Evolutionary conservation across 2,888 invertebrate species (phyloP).

Genomic region (Pecten maximus): DNA sequence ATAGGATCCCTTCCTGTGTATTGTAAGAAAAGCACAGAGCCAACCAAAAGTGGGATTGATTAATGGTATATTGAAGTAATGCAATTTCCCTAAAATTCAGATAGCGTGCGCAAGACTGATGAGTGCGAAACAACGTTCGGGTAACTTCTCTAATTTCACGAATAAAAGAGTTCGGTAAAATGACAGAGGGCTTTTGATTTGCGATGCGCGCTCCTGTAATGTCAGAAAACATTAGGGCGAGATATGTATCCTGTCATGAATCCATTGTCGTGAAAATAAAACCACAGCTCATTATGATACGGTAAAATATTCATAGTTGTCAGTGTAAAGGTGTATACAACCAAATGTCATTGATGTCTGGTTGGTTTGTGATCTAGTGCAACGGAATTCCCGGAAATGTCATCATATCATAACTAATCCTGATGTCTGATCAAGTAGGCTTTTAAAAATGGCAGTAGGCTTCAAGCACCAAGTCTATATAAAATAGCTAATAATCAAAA

Average conservation of each 20-base stretch:
- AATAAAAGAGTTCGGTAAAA: constrained; percentile 32
- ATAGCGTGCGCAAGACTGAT: constrained; percentile 23
- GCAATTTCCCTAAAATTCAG: constrained; percentile 38
- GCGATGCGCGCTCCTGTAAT: background rate
- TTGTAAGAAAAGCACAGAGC: constrained; percentile 35
- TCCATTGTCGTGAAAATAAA: constrained; percentile 22
- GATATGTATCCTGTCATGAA: constrained; percentile 28
- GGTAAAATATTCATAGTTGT: constrained; percentile 3
- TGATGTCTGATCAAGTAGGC: background rate
- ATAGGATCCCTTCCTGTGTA: constrained; percentile 30
- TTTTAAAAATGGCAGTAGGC: background rate
- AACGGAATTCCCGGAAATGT: background rate
- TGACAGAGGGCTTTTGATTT: constrained; percentile 35
- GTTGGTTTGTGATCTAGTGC: background rate
- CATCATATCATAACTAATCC: background rate
- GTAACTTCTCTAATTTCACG: constrained; percentile 33
- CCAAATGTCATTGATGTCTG: background rate
- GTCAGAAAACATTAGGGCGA: constrained; percentile 6
- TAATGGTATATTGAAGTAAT: constrained; percentile 36
- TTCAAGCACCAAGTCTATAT: background rate
- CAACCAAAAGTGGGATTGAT: constrained; percentile 39
- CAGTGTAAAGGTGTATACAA: background rate
- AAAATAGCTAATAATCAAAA: no score
- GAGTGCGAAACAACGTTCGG: constrained; percentile 27
- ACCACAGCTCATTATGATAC: constrained; percentile 8